These are phyloP conservation scores for Coronaproctus castanopsis DNA, from an alignment of 2,888 invertebrate species.

Conservation along the genomic window DNA sequence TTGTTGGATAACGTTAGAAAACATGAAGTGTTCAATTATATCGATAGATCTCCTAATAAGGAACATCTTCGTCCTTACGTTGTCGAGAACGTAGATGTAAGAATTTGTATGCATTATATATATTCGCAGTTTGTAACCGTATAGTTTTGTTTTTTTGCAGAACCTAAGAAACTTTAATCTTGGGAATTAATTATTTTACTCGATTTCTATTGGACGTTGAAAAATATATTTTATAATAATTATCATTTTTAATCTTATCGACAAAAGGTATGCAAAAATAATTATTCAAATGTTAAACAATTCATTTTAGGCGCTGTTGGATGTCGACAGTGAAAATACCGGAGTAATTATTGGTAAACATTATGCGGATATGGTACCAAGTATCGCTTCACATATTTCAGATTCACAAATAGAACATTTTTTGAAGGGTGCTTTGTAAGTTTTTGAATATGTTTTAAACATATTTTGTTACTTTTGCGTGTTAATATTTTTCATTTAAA, in stretches of 20 bases:
- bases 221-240: no score
- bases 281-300: no score
- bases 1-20: constrained; percentile 39
- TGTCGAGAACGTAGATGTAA: constrained; percentile 17
- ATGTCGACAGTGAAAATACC: constrained; percentile 39
- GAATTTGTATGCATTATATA: neutral
- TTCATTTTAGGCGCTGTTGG: constrained; percentile 30
- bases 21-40: constrained; percentile 38
- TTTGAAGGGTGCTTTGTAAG: constrained; percentile 36
- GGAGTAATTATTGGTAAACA: constrained; percentile 39
- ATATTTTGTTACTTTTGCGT: no score
- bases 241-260: no score
- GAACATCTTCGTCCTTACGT: constrained; percentile 17
- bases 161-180: neutral
- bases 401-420: constrained; percentile 24
- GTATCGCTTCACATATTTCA: constrained; percentile 29
- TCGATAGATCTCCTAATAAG: constrained; percentile 22
- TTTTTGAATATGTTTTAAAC: constrained; percentile 7
- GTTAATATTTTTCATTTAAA: no score
- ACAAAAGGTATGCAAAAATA: no score
- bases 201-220: no score
- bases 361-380: constrained; percentile 30
- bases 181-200: neutral
- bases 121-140: neutral
- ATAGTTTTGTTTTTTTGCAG: neutral